These are phyloP conservation scores for Lysandra coridon DNA, from an alignment of 2,888 invertebrate genomes.

Conservation along the genomic window DNA sequence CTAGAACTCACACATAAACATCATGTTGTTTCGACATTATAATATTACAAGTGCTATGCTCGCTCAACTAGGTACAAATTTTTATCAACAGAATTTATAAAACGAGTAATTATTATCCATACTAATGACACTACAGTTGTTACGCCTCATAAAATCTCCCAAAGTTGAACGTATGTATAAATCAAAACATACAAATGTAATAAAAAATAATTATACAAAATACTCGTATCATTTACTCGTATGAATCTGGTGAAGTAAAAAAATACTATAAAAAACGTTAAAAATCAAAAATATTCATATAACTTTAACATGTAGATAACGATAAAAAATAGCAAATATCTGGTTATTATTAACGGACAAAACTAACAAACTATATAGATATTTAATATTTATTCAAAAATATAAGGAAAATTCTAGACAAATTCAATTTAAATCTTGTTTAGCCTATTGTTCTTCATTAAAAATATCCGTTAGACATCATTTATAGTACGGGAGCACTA, in stretches of 20 bases:
- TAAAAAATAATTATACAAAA: background rate
- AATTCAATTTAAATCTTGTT: background rate
- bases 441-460: background rate
- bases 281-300: background rate
- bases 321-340: background rate
- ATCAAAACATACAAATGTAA: background rate
- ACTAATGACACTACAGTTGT: background rate
- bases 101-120: background rate
- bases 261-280: background rate
- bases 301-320: background rate
- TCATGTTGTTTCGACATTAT: background rate
- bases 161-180: background rate
- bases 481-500: no score
- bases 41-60: background rate
- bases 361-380: no score
- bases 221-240: background rate
- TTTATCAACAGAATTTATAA: background rate
- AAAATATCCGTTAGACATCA: background rate
- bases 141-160: constrained; percentile 18
- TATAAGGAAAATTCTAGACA: background rate
- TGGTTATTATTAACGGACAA: no score
- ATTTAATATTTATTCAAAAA: background rate
- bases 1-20: background rate
- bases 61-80: background rate
- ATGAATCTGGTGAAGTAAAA: background rate